phyloP scores from a whole-genome alignment of 2,113 vertebrate species.

The Microcebus griseorufus region DNA sequence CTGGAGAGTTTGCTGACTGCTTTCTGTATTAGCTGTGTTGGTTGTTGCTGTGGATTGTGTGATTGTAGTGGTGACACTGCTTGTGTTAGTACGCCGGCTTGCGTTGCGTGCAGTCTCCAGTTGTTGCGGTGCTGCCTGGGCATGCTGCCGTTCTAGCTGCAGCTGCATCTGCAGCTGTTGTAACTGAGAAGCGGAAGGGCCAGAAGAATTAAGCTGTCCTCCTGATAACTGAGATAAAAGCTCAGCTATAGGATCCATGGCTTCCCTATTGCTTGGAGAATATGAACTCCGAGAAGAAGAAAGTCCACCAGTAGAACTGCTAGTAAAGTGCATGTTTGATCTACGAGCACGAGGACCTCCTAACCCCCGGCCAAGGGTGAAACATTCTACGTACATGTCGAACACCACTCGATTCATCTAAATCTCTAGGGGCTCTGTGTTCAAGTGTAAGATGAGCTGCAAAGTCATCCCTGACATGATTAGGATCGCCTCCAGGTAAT shows the following conservation, averaged over 20 bases:
- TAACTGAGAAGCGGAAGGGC: too few species aligned
- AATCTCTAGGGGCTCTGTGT: constrained; percentile 99
- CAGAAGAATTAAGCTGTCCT: too few species aligned
- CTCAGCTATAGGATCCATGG: constrained; percentile 99
- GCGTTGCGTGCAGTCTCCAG: too few species aligned
- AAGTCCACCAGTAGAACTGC: constrained; percentile 95
- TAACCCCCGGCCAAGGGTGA: constrained; percentile 96
- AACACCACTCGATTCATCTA: constrained; percentile 99
- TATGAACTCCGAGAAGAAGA: constrained; percentile 99
- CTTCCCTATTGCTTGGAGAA: constrained; percentile 99
- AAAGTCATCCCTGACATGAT: constrained; percentile 99
- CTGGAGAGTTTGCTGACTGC: too few species aligned
- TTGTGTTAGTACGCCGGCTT: too few species aligned
- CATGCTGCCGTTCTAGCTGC: too few species aligned
- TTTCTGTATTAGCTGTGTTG: too few species aligned
- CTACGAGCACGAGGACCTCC: constrained; percentile 97
- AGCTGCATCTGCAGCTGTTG: too few species aligned
- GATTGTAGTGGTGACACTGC: too few species aligned
- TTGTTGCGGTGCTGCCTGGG: too few species aligned
- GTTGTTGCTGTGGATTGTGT: too few species aligned
- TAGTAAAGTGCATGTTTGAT: constrained; percentile 99
- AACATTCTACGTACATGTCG: constrained; percentile 99
- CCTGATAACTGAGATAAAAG: too few species aligned
- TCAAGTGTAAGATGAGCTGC: constrained; percentile 99
- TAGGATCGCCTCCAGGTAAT: constrained; percentile 98